phyloP scores from a whole-genome alignment of 1,140 invertebrate species.

The Ips typographus region DNA sequence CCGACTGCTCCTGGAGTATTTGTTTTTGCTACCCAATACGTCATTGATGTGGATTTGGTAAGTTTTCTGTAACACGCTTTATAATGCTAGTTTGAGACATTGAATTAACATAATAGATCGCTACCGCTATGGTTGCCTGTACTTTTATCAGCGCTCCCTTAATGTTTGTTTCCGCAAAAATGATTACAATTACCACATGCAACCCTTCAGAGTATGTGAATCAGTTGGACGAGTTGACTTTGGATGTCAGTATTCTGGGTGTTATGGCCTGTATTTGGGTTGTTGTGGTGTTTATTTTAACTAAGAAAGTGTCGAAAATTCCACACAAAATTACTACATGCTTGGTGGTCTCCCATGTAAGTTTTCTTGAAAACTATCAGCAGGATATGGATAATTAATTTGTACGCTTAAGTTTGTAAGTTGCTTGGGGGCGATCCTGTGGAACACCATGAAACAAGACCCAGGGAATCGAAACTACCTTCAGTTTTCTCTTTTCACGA shows the following conservation, averaged over 20 bases:
- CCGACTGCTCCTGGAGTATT: conserved; percentile 93
- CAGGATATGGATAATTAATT: conserved; percentile 3
- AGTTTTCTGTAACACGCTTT: conserved; percentile 42
- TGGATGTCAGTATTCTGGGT: conserved; percentile 80
- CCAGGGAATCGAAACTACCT: conserved; percentile 61
- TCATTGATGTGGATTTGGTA: conserved; percentile 83
- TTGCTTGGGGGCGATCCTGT: conserved; percentile 69
- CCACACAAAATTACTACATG: conserved; percentile 82
- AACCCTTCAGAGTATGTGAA: conserved; percentile 69
- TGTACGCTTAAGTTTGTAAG: conserved; percentile 55
- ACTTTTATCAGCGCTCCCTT: conserved; percentile 92
- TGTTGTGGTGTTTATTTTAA: conserved; percentile 72
- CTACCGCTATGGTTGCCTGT: conserved; percentile 88
- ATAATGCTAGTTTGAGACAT: neutral
- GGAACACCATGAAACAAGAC: conserved; percentile 58
- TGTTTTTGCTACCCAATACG: conserved; percentile 89
- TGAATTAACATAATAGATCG: conserved; percentile 61
- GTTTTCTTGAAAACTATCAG: neutral
- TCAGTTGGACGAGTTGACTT: conserved; percentile 76
- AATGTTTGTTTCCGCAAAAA: conserved; percentile 93
- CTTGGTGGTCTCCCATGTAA: conserved; percentile 78
- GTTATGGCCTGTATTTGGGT: conserved; percentile 77
- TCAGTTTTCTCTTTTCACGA: conserved; percentile 71
- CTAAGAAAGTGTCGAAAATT: conserved; percentile 73
- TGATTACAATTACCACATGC: conserved; percentile 76